phyloP scores from a whole-genome alignment of 2,888 invertebrate genomes.

The Dichetophora obliterata region DNA sequence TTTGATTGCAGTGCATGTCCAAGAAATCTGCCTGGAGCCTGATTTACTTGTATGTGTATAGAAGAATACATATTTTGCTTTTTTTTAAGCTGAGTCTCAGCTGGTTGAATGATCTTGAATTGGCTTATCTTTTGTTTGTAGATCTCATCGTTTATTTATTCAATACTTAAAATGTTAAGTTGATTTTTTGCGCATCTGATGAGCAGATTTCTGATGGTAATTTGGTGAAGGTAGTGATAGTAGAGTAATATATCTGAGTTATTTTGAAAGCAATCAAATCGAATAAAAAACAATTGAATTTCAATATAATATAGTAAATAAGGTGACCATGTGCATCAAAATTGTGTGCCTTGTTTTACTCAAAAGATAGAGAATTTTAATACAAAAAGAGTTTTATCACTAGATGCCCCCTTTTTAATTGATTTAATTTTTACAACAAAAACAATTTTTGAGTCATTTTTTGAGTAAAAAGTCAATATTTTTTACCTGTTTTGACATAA shows the following conservation, averaged over 20 bases:
- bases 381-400: too few species aligned
- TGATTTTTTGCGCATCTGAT: slow-evolving; percentile 19
- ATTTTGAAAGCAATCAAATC: neutral
- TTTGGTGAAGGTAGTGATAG: neutral
- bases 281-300: neutral
- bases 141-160: neutral
- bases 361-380: too few species aligned
- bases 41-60: neutral
- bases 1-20: slow-evolving; percentile 1
- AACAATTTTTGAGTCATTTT: too few species aligned
- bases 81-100: neutral
- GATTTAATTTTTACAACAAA: too few species aligned
- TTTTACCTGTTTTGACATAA: too few species aligned
- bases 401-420: too few species aligned
- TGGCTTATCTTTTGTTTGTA: neutral
- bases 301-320: neutral
- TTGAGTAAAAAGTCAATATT: too few species aligned
- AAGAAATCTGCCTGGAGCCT: neutral
- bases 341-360: too few species aligned
- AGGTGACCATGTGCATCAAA: too few species aligned
- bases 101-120: slow-evolving; percentile 22
- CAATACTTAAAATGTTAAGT: neutral
- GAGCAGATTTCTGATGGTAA: neutral
- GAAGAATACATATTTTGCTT: neutral
- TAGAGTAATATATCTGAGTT: neutral